phyloP scores from a whole-genome alignment of 2,888 invertebrate genomes.

The Siphlonurus alternatus region DNA sequence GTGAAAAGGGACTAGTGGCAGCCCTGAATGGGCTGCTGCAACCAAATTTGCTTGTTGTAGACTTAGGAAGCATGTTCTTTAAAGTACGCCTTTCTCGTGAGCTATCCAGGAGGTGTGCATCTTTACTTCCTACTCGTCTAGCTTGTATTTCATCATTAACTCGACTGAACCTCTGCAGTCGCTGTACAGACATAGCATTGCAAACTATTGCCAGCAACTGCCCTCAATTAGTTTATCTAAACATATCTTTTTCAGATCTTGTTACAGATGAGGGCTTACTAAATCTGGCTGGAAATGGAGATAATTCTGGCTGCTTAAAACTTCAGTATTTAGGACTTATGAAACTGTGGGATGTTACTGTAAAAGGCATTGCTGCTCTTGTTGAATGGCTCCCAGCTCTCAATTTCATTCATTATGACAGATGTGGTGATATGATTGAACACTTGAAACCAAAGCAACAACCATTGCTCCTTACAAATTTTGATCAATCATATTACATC shows the following conservation, averaged over 20 bases:
- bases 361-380: not conserved
- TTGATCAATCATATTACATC: not conserved
- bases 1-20: not conserved
- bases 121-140: not conserved
- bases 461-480: not conserved
- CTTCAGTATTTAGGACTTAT: not conserved
- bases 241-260: not conserved
- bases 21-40: not conserved
- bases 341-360: not conserved
- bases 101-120: not conserved
- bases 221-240: not conserved
- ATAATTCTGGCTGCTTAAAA: not conserved
- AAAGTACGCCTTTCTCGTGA: not conserved
- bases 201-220: not conserved
- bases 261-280: not conserved
- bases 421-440: constrained; percentile 1
- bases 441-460: not conserved
- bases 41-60: not conserved
- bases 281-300: not conserved
- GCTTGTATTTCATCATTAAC: not conserved
- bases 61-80: not conserved
- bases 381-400: not conserved
- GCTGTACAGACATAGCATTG: not conserved
- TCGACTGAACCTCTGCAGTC: not conserved
- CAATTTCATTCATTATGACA: not conserved